phyloP scores from a whole-genome alignment of 2,888 invertebrate species.

The Limnephilus marmoratus region DNA sequence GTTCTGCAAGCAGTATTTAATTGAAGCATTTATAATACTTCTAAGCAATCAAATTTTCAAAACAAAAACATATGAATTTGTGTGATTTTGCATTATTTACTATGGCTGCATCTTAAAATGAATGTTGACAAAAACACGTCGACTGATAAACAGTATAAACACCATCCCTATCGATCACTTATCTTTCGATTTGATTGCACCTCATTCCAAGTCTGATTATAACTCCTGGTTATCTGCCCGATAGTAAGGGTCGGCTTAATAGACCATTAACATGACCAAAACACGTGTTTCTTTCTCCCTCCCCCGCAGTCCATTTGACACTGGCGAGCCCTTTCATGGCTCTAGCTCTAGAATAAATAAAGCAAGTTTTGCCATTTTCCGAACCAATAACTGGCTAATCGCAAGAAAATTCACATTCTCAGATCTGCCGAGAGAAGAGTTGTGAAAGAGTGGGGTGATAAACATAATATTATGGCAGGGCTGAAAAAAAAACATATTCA shows the following conservation, averaged over 20 bases:
- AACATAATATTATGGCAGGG: background rate
- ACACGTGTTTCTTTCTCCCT: constrained; percentile 17
- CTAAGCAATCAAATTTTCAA: too few relatives aligned
- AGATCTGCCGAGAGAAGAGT: background rate
- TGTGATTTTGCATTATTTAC: too few relatives aligned
- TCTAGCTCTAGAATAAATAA: background rate
- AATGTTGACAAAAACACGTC: background rate
- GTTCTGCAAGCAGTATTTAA: too few relatives aligned
- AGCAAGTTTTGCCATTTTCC: constrained; percentile 34
- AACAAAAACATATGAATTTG: too few relatives aligned
- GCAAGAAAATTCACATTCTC: background rate
- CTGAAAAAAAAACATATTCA: background rate
- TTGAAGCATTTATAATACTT: too few relatives aligned
- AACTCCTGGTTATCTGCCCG: background rate
- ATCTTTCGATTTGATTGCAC: background rate
- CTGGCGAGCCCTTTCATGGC: background rate
- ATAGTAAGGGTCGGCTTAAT: background rate
- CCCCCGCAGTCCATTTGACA: background rate
- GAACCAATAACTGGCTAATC: constrained; percentile 32
- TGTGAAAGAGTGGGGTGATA: background rate
- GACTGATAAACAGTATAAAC: background rate
- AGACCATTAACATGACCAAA: background rate
- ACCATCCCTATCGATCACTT: background rate
- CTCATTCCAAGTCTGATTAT: background rate
- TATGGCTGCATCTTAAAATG: too few relatives aligned